A percentile compares a stretch with the other conserved stretches of the same genome.
phyloP scores from a whole-genome alignment of 2,797 vertebrate genomes.

The Gorsachius magnificus region DNA sequence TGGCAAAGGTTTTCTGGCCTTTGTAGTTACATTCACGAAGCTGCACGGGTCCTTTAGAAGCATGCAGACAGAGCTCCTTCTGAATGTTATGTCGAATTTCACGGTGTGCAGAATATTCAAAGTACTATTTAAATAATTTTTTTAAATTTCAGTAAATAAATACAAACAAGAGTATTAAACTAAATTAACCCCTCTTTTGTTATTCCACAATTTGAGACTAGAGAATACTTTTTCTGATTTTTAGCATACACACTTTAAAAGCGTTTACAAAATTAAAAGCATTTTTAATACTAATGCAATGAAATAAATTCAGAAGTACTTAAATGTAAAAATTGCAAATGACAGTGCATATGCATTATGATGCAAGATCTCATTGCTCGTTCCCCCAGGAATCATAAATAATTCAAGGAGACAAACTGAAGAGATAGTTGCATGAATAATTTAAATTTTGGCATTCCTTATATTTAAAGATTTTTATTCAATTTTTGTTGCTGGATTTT shows the following conservation, averaged over 20 bases:
- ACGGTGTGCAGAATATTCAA: constrained; percentile 89
- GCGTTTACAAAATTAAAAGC: not conserved
- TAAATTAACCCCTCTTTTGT: not conserved
- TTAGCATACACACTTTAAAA: not conserved
- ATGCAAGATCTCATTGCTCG: not conserved
- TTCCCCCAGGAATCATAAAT: not conserved
- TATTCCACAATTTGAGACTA: not conserved
- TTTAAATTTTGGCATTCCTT: not conserved
- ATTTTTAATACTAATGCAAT: not conserved
- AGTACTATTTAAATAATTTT: constrained; percentile 83
- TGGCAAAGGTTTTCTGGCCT: constrained; percentile 80
- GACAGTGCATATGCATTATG: not conserved
- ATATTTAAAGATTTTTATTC: not conserved
- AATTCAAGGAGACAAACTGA: not conserved
- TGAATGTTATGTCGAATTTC: constrained; percentile 98
- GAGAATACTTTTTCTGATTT: not conserved
- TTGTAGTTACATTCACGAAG: constrained; percentile 89
- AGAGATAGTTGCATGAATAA: not conserved
- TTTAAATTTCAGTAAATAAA: not conserved
- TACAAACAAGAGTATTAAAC: not conserved
- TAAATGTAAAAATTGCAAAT: not conserved
- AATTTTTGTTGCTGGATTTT: not conserved
- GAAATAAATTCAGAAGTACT: not conserved
- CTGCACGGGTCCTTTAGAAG: constrained; percentile 78
- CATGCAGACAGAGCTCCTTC: constrained; percentile 94